These are phyloP conservation scores for Drosophila longiperda DNA, from an alignment of 2,888 invertebrate genomes.

Conservation along the genomic window DNA sequence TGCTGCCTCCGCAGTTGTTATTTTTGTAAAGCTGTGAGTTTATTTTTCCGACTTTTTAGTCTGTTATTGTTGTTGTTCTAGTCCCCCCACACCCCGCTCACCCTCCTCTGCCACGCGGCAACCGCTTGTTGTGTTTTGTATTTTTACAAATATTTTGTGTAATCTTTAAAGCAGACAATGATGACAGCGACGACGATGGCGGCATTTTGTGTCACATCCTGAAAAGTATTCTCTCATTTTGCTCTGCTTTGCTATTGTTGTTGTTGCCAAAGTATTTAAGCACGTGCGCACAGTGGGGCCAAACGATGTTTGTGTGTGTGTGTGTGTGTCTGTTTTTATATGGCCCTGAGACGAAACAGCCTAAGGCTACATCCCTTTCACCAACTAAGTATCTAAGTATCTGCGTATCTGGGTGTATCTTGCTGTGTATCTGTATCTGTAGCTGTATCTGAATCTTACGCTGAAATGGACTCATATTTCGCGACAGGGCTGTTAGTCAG, in stretches of 20 bases:
- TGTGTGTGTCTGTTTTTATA: constrained; percentile 23
- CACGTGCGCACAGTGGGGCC: constrained; percentile 76
- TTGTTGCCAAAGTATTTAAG: constrained; percentile 72
- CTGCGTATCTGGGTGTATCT: constrained; percentile 24
- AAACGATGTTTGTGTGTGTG: constrained; percentile 13
- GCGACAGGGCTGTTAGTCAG: constrained; percentile 82
- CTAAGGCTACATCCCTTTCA: constrained; percentile 49
- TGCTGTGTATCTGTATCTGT: constrained; percentile 19
- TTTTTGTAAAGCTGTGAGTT: constrained; percentile 78
- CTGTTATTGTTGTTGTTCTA: background rate
- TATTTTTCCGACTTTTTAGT: constrained; percentile 52
- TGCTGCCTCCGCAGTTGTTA: constrained; percentile 76
- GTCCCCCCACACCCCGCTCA: too few relatives aligned
- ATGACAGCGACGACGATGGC: constrained; percentile 80
- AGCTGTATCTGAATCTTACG: constrained; percentile 58
- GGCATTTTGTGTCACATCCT: constrained; percentile 82
- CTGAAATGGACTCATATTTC: constrained; percentile 79
- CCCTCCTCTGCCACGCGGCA: constrained; percentile 1
- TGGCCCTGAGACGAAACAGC: constrained; percentile 12
- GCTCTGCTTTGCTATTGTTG: constrained; percentile 19
- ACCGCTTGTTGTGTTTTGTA: constrained; percentile 70
- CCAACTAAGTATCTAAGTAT: constrained; percentile 20
- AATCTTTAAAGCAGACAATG: constrained; percentile 82
- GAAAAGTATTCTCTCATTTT: constrained; percentile 60
- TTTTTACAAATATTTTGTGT: constrained; percentile 79